Conservation (phyloP, 2,888 invertebrate genomes). For the Adelognathus sp. region DNA sequence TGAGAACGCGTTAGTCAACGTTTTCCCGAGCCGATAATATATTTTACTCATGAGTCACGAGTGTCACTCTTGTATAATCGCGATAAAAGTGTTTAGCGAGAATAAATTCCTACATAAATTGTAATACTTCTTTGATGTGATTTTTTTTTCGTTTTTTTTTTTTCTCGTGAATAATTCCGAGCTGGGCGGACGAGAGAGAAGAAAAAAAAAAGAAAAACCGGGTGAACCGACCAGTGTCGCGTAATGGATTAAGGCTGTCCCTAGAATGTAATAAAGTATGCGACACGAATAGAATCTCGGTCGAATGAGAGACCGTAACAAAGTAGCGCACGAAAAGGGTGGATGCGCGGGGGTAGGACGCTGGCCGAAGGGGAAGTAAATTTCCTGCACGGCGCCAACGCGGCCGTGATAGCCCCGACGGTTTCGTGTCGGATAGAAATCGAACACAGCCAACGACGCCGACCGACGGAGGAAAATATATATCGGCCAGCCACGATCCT, state of each 20-base stretch:
- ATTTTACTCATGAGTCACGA: not conserved
- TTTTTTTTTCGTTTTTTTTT: too few species aligned
- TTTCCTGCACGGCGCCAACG: conserved; percentile 23
- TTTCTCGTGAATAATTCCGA: not conserved
- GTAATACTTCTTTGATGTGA: not conserved
- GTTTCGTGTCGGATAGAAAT: conserved; percentile 46
- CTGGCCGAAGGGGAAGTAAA: conserved; percentile 4
- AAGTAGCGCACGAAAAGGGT: conserved; percentile 28
- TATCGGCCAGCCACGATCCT: conserved; percentile 13
- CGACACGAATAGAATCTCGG: conserved; percentile 24
- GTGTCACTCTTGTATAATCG: not conserved
- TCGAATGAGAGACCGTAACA: not conserved
- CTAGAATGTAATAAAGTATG: conserved; percentile 25
- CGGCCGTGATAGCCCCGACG: conserved; percentile 25
- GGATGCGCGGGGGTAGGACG: conserved; percentile 2
- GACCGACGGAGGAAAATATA: conserved; percentile 39
- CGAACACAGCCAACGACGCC: conserved; percentile 14
- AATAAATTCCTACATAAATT: not conserved
- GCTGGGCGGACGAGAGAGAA: not conserved
- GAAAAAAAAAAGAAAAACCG: not conserved
- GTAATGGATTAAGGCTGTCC: conserved; percentile 27
- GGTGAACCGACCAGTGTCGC: not conserved
- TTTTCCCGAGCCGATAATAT: not conserved
- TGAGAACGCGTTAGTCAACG: not conserved
- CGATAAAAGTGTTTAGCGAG: not conserved